Evolutionary conservation across 1,140 invertebrate genomes (phyloP).

Genomic region (Drosophila oshimai): DNA sequence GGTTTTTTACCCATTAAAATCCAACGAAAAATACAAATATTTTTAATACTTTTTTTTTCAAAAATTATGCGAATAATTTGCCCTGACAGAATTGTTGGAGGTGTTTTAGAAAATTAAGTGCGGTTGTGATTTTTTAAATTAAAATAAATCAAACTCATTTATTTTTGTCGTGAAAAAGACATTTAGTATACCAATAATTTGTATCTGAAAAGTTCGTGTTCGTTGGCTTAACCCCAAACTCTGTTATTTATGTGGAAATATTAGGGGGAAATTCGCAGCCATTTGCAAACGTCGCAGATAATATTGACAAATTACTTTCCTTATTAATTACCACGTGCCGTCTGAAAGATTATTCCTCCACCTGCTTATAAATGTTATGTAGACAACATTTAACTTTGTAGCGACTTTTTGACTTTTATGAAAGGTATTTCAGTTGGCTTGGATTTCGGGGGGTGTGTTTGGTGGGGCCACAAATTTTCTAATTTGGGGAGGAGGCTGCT

Average conservation of each 20-base stretch:
- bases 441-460: background rate
- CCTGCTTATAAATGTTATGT: background rate
- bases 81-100: no score
- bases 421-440: background rate
- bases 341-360: background rate
- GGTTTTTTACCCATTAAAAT: no score
- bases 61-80: no score
- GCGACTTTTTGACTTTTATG: slow-evolving; percentile 53
- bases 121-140: no score
- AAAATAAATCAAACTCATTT: no score
- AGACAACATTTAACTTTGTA: slow-evolving; percentile 43
- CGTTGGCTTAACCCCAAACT: background rate
- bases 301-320: slow-evolving; percentile 63
- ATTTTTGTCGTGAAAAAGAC: no score
- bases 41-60: no score
- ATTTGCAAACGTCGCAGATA: slow-evolving; percentile 49
- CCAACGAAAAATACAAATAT: no score
- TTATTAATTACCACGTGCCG: slow-evolving; percentile 61
- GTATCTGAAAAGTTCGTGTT: background rate
- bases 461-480: background rate
- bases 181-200: no score
- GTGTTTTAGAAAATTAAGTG: no score
- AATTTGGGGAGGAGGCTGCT: background rate
- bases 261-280: slow-evolving; percentile 16
- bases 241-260: background rate